Evolutionary conservation across 2,113 vertebrate species (phyloP).

Genomic region (Panthera leo): DNA sequence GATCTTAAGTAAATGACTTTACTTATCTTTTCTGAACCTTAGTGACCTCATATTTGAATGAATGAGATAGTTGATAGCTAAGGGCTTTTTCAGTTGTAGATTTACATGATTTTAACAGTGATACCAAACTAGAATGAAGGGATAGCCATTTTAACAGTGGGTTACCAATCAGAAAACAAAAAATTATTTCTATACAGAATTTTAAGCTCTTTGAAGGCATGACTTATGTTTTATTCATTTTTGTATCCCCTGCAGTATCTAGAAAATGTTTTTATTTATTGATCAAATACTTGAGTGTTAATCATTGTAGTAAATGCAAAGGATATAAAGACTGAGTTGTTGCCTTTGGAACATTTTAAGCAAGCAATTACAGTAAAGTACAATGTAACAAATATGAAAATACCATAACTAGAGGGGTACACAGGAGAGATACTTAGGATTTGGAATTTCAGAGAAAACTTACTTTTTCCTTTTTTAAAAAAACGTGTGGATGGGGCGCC

Average conservation of each 20-base stretch:
- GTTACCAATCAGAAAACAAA: neutral
- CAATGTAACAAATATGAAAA: neutral
- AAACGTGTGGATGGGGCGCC: neutral
- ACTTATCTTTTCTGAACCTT: neutral
- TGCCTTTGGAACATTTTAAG: neutral
- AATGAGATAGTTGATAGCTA: neutral
- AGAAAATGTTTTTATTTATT: constrained; percentile 21
- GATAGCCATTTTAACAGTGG: neutral
- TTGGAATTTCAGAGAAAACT: neutral
- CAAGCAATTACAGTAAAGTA: neutral
- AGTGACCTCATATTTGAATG: neutral
- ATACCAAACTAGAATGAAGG: neutral
- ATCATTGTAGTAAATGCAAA: neutral
- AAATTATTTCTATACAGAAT: neutral
- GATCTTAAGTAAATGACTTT: neutral
- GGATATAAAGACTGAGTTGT: neutral
- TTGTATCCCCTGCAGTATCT: neutral
- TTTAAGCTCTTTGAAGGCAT: neutral
- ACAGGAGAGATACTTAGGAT: neutral
- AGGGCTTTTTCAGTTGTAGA: neutral
- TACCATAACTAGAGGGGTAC: neutral
- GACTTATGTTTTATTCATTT: neutral
- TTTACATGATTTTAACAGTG: neutral
- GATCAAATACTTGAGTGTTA: neutral
- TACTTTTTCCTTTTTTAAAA: neutral